Conservation (phyloP, 1,140 invertebrate species). For the Drosophila jambulina region DNA sequence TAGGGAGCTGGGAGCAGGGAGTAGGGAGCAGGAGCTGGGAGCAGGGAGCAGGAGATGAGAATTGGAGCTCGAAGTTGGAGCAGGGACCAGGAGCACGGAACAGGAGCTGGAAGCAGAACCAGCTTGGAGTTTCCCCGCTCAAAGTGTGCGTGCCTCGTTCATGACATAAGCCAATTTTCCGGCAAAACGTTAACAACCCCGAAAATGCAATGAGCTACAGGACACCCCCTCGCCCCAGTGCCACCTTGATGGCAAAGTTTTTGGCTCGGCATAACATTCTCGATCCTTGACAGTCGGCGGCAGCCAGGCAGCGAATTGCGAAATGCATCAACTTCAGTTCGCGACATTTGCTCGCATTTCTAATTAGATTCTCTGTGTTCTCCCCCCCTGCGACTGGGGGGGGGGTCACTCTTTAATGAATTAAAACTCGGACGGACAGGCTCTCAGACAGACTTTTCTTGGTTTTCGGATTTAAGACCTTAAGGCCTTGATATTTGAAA, state of each 20-base stretch:
- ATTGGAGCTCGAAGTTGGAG: background rate
- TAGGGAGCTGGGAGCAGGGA: background rate
- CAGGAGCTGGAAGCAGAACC: background rate
- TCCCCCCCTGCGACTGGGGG: background rate
- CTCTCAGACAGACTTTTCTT: background rate
- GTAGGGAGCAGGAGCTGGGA: background rate
- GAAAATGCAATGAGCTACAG: slow-evolving; percentile 45
- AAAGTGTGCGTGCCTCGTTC: slow-evolving; percentile 32
- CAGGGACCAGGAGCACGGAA: background rate
- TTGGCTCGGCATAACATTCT: slow-evolving; percentile 23
- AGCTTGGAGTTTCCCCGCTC: background rate
- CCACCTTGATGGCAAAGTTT: slow-evolving; percentile 41
- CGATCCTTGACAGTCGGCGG: slow-evolving; percentile 25
- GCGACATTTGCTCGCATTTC: slow-evolving; percentile 59
- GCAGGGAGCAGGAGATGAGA: background rate
- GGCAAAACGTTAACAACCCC: slow-evolving; percentile 50
- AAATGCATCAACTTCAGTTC: slow-evolving; percentile 46
- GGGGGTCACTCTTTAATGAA: slow-evolving; percentile 35
- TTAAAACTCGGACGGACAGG: slow-evolving; percentile 15
- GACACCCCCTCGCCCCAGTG: background rate
- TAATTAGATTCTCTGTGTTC: slow-evolving; percentile 40
- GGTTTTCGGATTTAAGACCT: background rate
- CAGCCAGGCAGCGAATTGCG: slow-evolving; percentile 13
- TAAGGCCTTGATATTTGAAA: background rate
- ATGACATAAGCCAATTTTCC: slow-evolving; percentile 59